Evolutionary conservation across 1,140 invertebrate genomes (phyloP), one percentile per base, ranked within the genome.

Genomic region (Orchestia grillus): DNA sequence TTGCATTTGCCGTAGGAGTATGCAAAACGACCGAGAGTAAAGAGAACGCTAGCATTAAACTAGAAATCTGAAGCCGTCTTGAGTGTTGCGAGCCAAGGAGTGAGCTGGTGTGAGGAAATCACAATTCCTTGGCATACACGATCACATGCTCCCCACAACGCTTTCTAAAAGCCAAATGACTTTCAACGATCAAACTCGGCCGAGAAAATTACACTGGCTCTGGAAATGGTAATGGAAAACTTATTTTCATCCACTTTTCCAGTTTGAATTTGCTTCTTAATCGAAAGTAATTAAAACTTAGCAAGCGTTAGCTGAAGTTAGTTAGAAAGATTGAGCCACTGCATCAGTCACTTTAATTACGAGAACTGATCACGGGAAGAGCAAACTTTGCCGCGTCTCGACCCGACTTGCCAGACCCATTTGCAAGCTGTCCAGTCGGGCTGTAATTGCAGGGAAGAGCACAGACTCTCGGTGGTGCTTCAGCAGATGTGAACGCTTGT

Each of bases 341-440:
- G 62, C 62, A 77, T 77, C 62, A 77, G 62, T 77, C 62, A 77
- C 62, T 36, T 77, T 77, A 77, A 77, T 77, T 77, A 77, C 62
- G 11, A 77, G 62, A 77, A 77, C 62, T 77, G 62, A 77, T 77
- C 62, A 36, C 62, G 36, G 62, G 62, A 77, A 77, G 62, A 8
- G 62, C 62, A 77, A 77, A 77, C 62, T 77, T 77, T 36, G 62
- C 62, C 28, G 28, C 1, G 28, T 19, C 62, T 77, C 36, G 62
- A 77, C 62, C 62, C 36, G 62, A 77, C 15, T 77, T 77, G 1
- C 62, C 62, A 77, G 62, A 15, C 62, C 62, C 62, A 77, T 77
- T 77, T 77, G 62, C 62, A 36, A 77, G 62, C 62, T 36, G 15
- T 77, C 62, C 36, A 3, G 62, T 36, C 28, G 47, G 11, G 62